These are phyloP conservation scores for Phaonia tiefii DNA, from an alignment of 2,888 invertebrate genomes.

Conservation along the genomic window DNA sequence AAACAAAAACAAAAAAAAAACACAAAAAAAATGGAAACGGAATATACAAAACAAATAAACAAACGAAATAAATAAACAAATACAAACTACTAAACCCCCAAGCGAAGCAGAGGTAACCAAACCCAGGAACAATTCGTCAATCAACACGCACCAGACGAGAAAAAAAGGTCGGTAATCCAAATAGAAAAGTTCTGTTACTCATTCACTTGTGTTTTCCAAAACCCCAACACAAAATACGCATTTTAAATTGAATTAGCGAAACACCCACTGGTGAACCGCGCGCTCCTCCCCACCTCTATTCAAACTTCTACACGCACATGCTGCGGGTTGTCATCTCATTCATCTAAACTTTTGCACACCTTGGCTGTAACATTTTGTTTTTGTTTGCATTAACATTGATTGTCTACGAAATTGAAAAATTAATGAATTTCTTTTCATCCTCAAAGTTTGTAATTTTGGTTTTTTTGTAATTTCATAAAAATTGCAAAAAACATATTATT, in stretches of 20 bases:
- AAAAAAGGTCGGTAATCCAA: slow-evolving; percentile 40
- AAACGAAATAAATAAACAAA: slow-evolving; percentile 10
- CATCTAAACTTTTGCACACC: not conserved
- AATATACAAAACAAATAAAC: slow-evolving; percentile 5
- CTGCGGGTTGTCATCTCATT: too few species aligned
- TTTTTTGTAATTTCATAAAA: not conserved
- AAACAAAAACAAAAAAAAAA: slow-evolving; percentile 37
- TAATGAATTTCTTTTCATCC: not conserved
- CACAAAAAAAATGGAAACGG: not conserved
- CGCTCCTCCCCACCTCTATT: not conserved
- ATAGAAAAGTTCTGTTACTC: not conserved
- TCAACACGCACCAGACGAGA: not conserved
- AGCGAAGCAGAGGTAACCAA: slow-evolving; percentile 13
- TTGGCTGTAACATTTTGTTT: not conserved
- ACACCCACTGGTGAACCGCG: not conserved
- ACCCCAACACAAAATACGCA: not conserved
- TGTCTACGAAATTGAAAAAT: not conserved
- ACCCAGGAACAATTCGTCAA: not conserved
- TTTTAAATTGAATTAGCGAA: slow-evolving; percentile 7
- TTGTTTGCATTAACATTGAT: too few species aligned
- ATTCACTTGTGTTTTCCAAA: not conserved
- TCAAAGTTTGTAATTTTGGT: not conserved
- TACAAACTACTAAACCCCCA: not conserved
- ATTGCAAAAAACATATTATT: slow-evolving; percentile 17
- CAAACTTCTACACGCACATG: too few species aligned